Base-by-base conservation (phyloP, 2,888 invertebrate genomes). In the Artemia sinica region DNA sequence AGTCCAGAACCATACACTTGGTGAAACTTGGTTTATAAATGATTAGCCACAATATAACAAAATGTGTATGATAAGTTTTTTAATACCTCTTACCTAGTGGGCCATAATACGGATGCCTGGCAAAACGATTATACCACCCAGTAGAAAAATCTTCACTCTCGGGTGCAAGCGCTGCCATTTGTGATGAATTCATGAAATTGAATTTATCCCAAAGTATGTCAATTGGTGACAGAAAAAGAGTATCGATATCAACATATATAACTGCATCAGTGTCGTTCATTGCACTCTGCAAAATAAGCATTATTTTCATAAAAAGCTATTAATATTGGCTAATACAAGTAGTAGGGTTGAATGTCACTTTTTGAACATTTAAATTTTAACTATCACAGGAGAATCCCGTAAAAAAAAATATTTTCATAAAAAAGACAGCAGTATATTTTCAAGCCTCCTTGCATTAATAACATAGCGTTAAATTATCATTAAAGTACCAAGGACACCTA, bases 71-170 rank as follows among this genome's bases (percentile, higher is more conserved):
- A 41, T 41, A 41, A 41, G 6, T 3, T 41, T 41, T 41, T 41
- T 41, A 41, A 41, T 41, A 6, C 41, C 41, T 41, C 74, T 75
- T 79, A 88, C 88, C 88, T 76, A 87, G 80, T 77, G 85, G 84
- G 71, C 91, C 91, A 82, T 91, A 94, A 77, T 86, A 96, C 0
- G 96, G 95, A 81, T 96, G 95, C 73, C 88, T 86, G 0, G 94
- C 94, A 81, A 95, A 95, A 73, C 94, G 81, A 75, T 92, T 91
- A 77, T 96, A 96, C 95, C 95, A 96, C 12, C 92, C 93, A 66
- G 89, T 86, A 76, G 88, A 88, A n/a, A 86, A 85, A 77, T 91
- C 91, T 77, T 95, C 94, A 77, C 91, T 89, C 78, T 96, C 95
- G 0, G 90, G 85, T 14, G 89, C 83, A 74, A 95, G 80, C 0